Evolutionary conservation across 2,797 vertebrate species (phyloP).

Genomic region (Apogon hyalosoma): DNA sequence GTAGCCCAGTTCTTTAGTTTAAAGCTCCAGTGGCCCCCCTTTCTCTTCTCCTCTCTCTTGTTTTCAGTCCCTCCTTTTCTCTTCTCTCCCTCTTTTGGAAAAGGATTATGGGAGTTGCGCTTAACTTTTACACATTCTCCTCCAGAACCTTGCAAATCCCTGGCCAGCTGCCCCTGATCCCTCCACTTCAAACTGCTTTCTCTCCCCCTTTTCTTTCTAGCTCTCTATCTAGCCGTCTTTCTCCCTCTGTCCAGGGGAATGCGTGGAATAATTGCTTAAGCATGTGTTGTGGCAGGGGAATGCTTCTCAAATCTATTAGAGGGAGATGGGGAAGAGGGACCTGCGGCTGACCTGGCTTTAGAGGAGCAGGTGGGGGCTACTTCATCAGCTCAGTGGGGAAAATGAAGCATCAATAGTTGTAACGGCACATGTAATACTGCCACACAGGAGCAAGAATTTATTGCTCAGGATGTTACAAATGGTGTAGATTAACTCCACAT

Average conservation of each 20-base stretch:
- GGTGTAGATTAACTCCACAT: conserved; percentile 53
- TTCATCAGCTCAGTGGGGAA: conserved; percentile 18
- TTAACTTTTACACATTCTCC: conserved; percentile 78
- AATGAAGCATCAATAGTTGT: conserved; percentile 21
- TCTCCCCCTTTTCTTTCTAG: conserved; percentile 28
- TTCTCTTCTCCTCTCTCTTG: conserved; percentile 38
- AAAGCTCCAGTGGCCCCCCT: conserved; percentile 34
- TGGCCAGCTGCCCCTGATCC: conserved; percentile 77
- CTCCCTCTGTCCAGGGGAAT: conserved; percentile 71
- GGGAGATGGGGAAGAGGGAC: conserved; percentile 56
- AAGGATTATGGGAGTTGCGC: conserved; percentile 78
- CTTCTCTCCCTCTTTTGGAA: conserved; percentile 66
- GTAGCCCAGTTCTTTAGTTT: conserved; percentile 53
- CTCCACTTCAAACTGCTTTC: conserved; percentile 67
- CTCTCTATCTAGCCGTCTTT: conserved; percentile 35
- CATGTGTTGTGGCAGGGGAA: conserved; percentile 78
- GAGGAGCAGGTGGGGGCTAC: conserved; percentile 75
- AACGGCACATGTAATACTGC: conserved; percentile 9
- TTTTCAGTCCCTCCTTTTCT: conserved; percentile 50
- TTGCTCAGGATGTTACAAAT: conserved; percentile 55
- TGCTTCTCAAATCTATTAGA: conserved; percentile 58
- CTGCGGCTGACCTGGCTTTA: conserved; percentile 62
- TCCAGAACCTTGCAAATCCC: conserved; percentile 75
- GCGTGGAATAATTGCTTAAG: conserved; percentile 82
- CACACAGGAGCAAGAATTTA: conserved; percentile 50